Evolutionary conservation across 2,888 invertebrate genomes (phyloP).

Genomic region (Nephrotoma appendiculata): DNA sequence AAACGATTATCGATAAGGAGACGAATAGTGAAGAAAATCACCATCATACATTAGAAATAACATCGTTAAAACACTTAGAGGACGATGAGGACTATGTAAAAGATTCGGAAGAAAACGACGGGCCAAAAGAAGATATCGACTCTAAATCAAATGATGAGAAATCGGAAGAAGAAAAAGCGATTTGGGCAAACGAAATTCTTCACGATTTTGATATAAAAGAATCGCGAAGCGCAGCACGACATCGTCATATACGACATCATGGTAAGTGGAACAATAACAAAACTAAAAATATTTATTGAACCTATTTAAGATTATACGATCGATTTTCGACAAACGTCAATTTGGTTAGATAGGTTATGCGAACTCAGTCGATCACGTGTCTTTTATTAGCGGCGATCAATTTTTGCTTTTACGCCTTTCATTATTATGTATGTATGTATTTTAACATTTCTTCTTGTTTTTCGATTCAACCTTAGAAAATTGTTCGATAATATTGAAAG

Average conservation of each 20-base stretch:
- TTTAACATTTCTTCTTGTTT: background rate
- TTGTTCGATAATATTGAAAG: too few relatives aligned
- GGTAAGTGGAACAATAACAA: slow-evolving; percentile 17
- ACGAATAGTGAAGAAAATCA: background rate
- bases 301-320: background rate
- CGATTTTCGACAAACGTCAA: background rate
- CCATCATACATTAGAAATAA: background rate
- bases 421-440: background rate
- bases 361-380: background rate
- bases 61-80: slow-evolving; percentile 3
- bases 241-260: slow-evolving; percentile 28
- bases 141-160: slow-evolving; percentile 8
- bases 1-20: background rate
- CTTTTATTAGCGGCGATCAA: background rate
- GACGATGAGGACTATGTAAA: slow-evolving; percentile 2
- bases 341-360: background rate
- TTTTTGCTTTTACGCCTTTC: background rate
- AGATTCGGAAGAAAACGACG: background rate
- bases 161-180: background rate
- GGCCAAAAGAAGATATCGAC: background rate
- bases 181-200: background rate
- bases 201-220: background rate
- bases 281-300: background rate
- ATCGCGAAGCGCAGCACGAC: slow-evolving; percentile 10
- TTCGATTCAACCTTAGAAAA: background rate